Evolutionary conservation across 1,140 invertebrate species (phyloP), one percentile per base, ranked within the genome.

Genomic region (Drosophila mayri): DNA sequence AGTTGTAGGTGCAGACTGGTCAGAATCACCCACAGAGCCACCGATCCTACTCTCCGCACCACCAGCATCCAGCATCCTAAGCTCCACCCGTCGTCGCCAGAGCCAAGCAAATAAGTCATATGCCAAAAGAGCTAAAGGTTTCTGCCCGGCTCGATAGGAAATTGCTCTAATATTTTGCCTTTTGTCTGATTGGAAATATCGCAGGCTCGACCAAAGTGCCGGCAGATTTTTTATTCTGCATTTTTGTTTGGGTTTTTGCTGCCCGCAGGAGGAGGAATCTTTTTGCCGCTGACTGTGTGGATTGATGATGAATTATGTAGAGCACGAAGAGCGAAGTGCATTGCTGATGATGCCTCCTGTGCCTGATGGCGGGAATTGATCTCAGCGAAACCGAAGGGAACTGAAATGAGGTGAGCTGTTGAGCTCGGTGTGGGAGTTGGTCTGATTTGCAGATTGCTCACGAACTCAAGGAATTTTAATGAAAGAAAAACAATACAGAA

Each of bases 231-330:
- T 71, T 28, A 52, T 35, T 67, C 43, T 50, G 32, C 11, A 18
- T 32, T 52, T 52, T 52, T 20, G 30, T 14, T 58, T 66, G 35
- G 3, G 47, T 22, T 25, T 5, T 58, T 71, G 41, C 5, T 65
- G 76, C 66, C 83, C 79, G 83, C 84, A 87, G 83, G 83, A 66
- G 77, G 55, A 60, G 52, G 25, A 35, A 35, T 37, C 76, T 52
- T 55, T 54, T 43, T 52, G 52, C 43, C 58, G 64, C 62, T 58
- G 76, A 84, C 73, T 78, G 81, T 90, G 86, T 90, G 75, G 85
- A 90, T 90, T 88, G 84, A 85, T 92, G 90, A 92, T 92, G 90
- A 92, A 92, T 92, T 92, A 92, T 92, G 90, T 92, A 92, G 90
- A 92, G 90, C 90, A 92, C 90, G 90, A 92, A 91, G 91, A 82